phyloP scores from a whole-genome alignment of 2,113 vertebrate genomes.

The Trichechus manatus region DNA sequence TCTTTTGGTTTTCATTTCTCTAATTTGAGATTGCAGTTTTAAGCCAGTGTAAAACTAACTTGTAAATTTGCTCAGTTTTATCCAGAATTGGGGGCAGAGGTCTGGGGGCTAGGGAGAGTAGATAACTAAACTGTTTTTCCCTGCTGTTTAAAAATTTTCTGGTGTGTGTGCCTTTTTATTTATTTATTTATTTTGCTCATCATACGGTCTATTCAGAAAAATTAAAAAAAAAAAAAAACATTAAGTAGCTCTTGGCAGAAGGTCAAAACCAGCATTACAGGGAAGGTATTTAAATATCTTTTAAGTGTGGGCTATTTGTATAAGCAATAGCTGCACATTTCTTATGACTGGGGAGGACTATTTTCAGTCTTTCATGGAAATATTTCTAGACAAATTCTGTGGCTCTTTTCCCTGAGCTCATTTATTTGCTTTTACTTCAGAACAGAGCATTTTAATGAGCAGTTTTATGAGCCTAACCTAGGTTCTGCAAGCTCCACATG shows the following conservation, averaged over 20 bases:
- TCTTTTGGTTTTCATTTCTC: neutral
- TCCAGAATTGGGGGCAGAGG: slow-evolving; percentile 68
- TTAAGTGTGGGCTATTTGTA: slow-evolving; percentile 83
- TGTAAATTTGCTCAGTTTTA: slow-evolving; percentile 77
- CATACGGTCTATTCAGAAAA: slow-evolving; percentile 81
- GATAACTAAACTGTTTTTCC: slow-evolving; percentile 79
- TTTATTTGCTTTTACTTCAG: slow-evolving; percentile 79
- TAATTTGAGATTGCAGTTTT: neutral
- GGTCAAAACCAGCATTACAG: slow-evolving; percentile 80
- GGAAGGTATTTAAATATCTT: slow-evolving; percentile 86
- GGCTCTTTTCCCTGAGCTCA: slow-evolving; percentile 78
- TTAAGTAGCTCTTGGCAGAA: slow-evolving; percentile 86
- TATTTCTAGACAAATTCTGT: slow-evolving; percentile 69
- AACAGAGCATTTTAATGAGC: slow-evolving; percentile 63
- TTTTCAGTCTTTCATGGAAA: slow-evolving; percentile 75
- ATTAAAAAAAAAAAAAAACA: slow-evolving; percentile 61
- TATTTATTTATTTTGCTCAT: slow-evolving; percentile 72
- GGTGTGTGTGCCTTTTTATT: slow-evolving; percentile 63
- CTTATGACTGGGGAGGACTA: slow-evolving; percentile 63
- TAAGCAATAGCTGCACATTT: slow-evolving; percentile 74
- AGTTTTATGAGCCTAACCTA: slow-evolving; percentile 75
- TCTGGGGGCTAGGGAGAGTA: slow-evolving; percentile 48
- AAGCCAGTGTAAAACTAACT: neutral
- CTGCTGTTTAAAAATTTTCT: slow-evolving; percentile 66
- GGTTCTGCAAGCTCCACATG: slow-evolving; percentile 57